Evolutionary conservation across 2,113 vertebrate species (phyloP).

Genomic region (Aphelocoma coerulescens): DNA sequence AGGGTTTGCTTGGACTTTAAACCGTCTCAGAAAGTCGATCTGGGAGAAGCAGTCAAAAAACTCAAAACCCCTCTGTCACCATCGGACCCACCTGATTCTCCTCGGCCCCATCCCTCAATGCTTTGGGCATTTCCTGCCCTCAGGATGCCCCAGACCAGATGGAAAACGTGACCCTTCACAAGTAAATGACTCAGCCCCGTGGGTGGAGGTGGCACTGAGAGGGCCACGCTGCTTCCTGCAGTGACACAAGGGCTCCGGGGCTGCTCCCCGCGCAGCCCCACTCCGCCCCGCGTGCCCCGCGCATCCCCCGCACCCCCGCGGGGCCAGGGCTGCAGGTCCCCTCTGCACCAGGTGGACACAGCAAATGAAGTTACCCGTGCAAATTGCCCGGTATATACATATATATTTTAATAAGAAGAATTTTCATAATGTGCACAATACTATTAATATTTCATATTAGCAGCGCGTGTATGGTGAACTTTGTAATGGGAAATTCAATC

Average conservation of each 20-base stretch:
- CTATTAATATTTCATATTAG: conserved; percentile 80
- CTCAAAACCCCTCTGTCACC: background rate
- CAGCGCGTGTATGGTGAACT: conserved; percentile 68
- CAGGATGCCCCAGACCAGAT: background rate
- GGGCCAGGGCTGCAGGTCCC: background rate
- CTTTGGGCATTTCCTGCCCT: background rate
- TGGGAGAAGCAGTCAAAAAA: background rate
- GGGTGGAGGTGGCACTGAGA: background rate
- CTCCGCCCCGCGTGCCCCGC: background rate
- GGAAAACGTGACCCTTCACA: background rate
- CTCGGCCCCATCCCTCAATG: background rate
- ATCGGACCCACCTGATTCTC: background rate
- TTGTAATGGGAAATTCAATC: conserved; percentile 77
- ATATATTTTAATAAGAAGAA: conserved; percentile 31
- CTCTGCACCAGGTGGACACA: background rate
- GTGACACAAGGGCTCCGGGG: background rate
- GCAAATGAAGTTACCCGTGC: conserved; percentile 6
- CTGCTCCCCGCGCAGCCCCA: background rate
- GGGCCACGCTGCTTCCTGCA: background rate
- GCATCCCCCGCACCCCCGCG: background rate
- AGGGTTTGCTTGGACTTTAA: background rate
- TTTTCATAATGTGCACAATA: conserved; percentile 67
- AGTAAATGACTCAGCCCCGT: background rate
- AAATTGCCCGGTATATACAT: background rate
- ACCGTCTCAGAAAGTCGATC: background rate